Evolutionary conservation across 2,888 invertebrate genomes (phyloP).

Genomic region (Thera obeliscata): DNA sequence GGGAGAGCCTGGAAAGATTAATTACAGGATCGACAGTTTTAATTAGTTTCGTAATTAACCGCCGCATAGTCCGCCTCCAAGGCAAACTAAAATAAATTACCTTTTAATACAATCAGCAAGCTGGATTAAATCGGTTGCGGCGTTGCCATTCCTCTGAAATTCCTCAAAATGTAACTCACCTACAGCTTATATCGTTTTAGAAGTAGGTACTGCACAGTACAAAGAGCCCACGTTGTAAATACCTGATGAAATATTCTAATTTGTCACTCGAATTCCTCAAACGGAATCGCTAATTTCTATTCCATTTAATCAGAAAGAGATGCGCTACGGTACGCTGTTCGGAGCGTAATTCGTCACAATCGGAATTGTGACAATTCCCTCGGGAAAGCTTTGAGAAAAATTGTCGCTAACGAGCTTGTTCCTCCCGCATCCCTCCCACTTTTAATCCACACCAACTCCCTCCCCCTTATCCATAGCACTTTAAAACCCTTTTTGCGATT

Average conservation of each 20-base stretch:
- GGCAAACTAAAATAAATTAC: conserved; percentile 79
- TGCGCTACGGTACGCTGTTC: conserved; percentile 52
- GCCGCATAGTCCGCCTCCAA: conserved; percentile 63
- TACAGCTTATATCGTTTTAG: background rate
- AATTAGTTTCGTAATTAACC: conserved; percentile 82
- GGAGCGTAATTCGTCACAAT: conserved; percentile 80
- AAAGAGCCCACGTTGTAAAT: conserved; percentile 3
- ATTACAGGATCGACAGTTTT: conserved; percentile 81
- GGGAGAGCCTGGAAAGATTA: conserved; percentile 64
- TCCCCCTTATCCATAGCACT: conserved; percentile 73
- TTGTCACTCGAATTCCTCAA: conserved; percentile 21
- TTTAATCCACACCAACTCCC: conserved; percentile 66
- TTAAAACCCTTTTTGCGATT: conserved; percentile 81
- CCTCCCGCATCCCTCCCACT: conserved; percentile 55
- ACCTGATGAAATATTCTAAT: conserved; percentile 29
- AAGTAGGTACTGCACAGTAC: background rate
- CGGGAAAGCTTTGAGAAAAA: conserved; percentile 81
- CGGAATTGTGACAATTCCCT: conserved; percentile 80
- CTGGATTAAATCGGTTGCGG: conserved; percentile 60
- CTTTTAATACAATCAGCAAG: conserved; percentile 76
- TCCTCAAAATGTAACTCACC: conserved; percentile 11
- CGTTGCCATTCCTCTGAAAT: conserved; percentile 29
- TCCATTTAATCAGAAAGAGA: conserved; percentile 66
- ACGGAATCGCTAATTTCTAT: conserved; percentile 52
- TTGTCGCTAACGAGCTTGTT: conserved; percentile 81